Conservation (phyloP, 1,140 invertebrate species). For the Dendrolimus kikuchii region DNA sequence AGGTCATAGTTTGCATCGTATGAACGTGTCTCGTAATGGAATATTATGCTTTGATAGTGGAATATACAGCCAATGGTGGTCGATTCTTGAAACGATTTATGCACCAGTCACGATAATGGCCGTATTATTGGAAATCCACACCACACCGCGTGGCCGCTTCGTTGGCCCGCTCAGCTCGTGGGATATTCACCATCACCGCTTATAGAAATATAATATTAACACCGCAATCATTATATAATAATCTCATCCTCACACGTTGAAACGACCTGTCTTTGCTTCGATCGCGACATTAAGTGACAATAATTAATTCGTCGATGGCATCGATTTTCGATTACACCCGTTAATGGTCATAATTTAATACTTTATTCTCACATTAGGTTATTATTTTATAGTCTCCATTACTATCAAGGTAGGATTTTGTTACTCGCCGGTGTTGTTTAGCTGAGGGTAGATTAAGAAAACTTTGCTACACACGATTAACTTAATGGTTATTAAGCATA, state of each 20-base stretch:
- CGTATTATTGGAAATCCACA: conserved; percentile 59
- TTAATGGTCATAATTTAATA: conserved; percentile 15
- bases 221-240: conserved; percentile 49
- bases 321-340: conserved; percentile 24
- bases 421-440: background rate
- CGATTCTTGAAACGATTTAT: conserved; percentile 49
- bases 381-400: conserved; percentile 6
- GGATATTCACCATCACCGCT: conserved; percentile 30
- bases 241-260: conserved; percentile 46
- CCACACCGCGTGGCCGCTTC: conserved; percentile 18
- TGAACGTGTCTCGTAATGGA: background rate
- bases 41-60: conserved; percentile 5
- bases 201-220: conserved; percentile 60
- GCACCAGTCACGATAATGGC: conserved; percentile 45
- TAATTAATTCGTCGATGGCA: conserved; percentile 35
- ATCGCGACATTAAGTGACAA: conserved; percentile 30
- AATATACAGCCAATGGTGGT: conserved; percentile 28
- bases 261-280: conserved; percentile 30
- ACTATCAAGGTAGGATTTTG: conserved; percentile 1
- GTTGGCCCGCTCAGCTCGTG: conserved; percentile 17
- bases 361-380: conserved; percentile 5
- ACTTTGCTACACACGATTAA: too few species aligned
- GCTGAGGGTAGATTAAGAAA: too few species aligned
- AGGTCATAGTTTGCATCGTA: background rate
- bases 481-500: too few species aligned